Base-by-base conservation (phyloP, 2,888 invertebrate genomes). In the Pammene fasciana region DNA sequence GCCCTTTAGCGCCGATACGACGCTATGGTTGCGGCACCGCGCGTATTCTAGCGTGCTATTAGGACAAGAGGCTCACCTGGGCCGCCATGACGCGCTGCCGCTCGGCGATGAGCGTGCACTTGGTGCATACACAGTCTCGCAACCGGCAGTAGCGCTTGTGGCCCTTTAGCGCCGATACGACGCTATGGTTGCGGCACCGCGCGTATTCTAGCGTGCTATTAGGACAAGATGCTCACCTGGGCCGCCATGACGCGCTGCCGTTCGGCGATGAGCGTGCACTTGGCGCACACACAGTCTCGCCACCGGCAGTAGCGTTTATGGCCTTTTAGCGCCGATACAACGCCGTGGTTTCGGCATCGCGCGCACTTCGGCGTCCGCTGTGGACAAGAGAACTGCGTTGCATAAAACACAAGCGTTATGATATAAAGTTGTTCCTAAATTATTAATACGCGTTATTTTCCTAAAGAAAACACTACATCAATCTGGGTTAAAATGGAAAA, bases 201-300 rank as follows among this genome's bases (percentile, higher is more conserved):
- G n/a, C 34, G 3, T 9, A 38, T 38, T 6, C 0, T n/a, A 6
- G n/a, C 14, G 5, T 8, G 46, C 7, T 14, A 6, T n/a, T 0
- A 4, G 16, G 52, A 34, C 34, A 26, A 9, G 60, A 14, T 46
- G 14, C 60, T 60, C 34, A 97, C 97, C 95, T 97, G 97, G 65
- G 99, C 99, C 16, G 99, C 99, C 99, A 99, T 99, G 72, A 99
- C 99, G 50, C 99, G 94, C 89, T 99, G 99, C 72, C 99, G 92
- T 93, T 99, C 99, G 0, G 99, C 99, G 76, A 99, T 99, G 74
- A 99, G 95, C 16, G 98, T 99, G 93, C 99, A 99, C 93, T 99
- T 99, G 68, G 99, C 98, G 90, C 98, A 99, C 75, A 97, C 97
- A 93, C 99, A 99, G 93, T 99, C 99, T 72, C 98, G 93, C 99